Evolutionary conservation across 2,113 vertebrate genomes (phyloP).

Genomic region (Hyaena hyaena): DNA sequence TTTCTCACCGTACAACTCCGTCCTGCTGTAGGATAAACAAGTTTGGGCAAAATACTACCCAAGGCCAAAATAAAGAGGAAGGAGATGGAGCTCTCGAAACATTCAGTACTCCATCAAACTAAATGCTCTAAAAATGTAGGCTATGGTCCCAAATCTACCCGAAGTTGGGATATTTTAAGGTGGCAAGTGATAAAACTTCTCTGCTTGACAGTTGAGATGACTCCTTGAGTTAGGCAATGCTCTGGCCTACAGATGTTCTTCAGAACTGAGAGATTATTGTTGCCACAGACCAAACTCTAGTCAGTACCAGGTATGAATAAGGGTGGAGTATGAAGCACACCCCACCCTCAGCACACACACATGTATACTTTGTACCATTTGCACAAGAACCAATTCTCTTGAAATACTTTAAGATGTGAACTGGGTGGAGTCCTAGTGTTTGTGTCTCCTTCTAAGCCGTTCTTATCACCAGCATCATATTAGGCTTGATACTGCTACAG

Average conservation of each 20-base stretch:
- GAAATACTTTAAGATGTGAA: not conserved
- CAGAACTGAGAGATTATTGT: not conserved
- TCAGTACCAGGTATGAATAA: not conserved
- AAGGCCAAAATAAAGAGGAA: slow-evolving; percentile 8
- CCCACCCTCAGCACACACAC: not conserved
- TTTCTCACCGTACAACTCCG: not conserved
- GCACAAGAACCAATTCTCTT: not conserved
- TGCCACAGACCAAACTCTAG: not conserved
- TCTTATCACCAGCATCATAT: not conserved
- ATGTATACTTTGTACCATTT: not conserved
- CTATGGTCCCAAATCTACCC: not conserved
- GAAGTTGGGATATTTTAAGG: not conserved
- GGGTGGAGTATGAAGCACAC: not conserved
- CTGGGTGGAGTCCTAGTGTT: not conserved
- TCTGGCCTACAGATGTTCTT: not conserved
- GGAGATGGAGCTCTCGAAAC: not conserved
- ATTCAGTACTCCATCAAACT: not conserved
- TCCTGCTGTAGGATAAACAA: not conserved
- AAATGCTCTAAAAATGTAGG: not conserved
- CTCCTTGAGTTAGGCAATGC: not conserved
- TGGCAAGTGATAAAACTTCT: not conserved
- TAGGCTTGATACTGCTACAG: not conserved
- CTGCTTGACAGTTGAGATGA: not conserved
- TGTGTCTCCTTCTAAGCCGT: not conserved
- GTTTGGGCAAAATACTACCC: not conserved